Conservation (phyloP, 2,888 invertebrate species). For the Lasioglossum leucozonium region DNA sequence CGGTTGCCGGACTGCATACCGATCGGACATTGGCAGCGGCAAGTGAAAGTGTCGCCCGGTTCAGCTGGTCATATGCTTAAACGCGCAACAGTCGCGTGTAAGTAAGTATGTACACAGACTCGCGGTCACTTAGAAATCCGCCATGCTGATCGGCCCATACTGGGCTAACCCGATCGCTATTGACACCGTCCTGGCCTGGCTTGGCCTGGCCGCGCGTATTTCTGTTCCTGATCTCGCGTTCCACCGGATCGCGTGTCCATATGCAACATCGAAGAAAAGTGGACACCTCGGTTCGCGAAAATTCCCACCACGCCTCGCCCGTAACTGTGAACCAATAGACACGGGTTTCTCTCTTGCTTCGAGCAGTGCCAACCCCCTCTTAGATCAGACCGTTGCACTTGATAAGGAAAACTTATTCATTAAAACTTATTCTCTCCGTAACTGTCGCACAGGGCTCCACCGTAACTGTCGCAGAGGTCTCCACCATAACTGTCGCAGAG, state of each 20-base stretch:
- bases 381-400: too few relatives aligned
- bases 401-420: too few relatives aligned
- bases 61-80: constrained; percentile 44
- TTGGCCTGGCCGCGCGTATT: constrained; percentile 34
- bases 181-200: constrained; percentile 15
- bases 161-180: constrained; percentile 29
- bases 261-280: constrained; percentile 42
- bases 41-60: constrained; percentile 75
- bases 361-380: neutral
- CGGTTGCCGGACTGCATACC: constrained; percentile 50
- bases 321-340: neutral
- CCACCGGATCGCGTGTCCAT: constrained; percentile 50
- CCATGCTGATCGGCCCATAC: constrained; percentile 59
- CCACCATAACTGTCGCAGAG: too few relatives aligned
- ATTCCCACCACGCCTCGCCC: neutral
- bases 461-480: too few relatives aligned
- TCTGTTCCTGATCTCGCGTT: constrained; percentile 61
- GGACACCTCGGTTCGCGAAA: constrained; percentile 27
- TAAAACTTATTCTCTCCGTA: too few relatives aligned
- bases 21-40: constrained; percentile 74
- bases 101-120: neutral
- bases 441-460: too few relatives aligned
- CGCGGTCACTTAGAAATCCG: constrained; percentile 56
- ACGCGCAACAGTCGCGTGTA: constrained; percentile 31
- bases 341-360: neutral